Percentiles rank a stretch among this genome's conserved stretches.
Conservation (phyloP, 2,888 invertebrate genomes). For the Acrocyrtus sp. region DNA sequence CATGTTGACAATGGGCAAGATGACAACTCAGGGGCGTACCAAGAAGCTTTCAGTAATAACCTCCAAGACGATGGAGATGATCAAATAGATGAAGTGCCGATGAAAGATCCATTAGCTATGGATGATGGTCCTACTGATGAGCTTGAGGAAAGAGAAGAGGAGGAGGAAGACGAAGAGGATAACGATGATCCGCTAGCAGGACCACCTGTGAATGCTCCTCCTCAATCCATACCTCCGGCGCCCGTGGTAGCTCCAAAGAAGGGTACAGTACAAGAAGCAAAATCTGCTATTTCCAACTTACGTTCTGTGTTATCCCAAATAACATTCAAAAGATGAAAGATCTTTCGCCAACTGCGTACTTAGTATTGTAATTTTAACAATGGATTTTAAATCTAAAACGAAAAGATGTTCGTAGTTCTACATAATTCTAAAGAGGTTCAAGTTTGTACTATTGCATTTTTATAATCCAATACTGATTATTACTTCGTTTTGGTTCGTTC, state of each 20-base stretch:
- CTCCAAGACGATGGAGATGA: conserved; percentile 7
- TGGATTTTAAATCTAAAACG: no score
- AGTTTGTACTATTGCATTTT: no score
- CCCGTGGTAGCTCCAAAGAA: conserved; percentile 16
- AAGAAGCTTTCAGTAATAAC: background rate
- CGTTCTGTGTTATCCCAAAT: conserved; percentile 42
- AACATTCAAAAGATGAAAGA: conserved; percentile 28
- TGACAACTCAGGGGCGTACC: background rate
- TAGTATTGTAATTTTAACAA: no score
- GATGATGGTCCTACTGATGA: conserved; percentile 33
- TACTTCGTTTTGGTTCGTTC: no score
- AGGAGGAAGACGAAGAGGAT: conserved; percentile 3
- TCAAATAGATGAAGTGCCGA: conserved; percentile 28
- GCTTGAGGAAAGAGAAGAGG: background rate
- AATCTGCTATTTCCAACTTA: conserved; percentile 38
- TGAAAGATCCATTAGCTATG: conserved; percentile 36
- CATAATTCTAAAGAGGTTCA: no score
- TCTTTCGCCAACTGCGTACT: no score
- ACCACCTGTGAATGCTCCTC: background rate
- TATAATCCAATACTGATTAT: no score
- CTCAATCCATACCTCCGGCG: conserved; percentile 2
- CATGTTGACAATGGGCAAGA: conserved; percentile 11
- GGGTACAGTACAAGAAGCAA: conserved; percentile 44
- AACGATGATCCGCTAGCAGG: conserved; percentile 18
- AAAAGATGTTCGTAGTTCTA: no score